Conservation (phyloP, 2,888 invertebrate genomes). For the Agrotis puta region DNA sequence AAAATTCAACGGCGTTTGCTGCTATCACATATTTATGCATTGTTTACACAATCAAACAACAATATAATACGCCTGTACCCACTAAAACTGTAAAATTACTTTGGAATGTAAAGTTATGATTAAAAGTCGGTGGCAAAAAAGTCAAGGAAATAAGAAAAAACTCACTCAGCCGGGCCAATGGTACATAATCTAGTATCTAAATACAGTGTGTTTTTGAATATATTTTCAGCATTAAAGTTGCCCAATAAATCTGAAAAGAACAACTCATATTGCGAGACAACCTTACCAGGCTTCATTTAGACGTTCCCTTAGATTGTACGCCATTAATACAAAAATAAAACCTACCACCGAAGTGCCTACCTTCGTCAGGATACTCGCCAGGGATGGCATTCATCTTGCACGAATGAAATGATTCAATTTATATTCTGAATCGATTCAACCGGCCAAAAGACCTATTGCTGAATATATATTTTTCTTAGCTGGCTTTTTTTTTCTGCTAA, state of each 20-base stretch:
- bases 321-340: constrained; percentile 50
- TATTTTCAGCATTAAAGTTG: too few species aligned
- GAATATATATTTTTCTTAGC: constrained; percentile 22
- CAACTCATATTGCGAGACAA: constrained; percentile 6
- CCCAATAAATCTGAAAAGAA: background rate
- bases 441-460: constrained; percentile 4
- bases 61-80: too few species aligned
- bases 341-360: constrained; percentile 22
- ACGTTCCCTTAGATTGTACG: constrained; percentile 34
- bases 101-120: too few species aligned
- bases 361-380: constrained; percentile 16
- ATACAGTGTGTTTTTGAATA: too few species aligned
- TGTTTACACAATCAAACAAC: too few species aligned
- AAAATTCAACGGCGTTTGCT: too few species aligned
- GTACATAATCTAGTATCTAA: too few species aligned
- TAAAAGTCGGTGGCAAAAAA: too few species aligned
- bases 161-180: too few species aligned
- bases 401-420: constrained; percentile 55
- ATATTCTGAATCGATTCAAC: constrained; percentile 49
- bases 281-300: constrained; percentile 30
- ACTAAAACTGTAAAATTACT: too few species aligned
- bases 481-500: background rate
- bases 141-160: too few species aligned
- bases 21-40: too few species aligned
- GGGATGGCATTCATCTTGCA: constrained; percentile 27